Evolutionary conservation across 2,888 invertebrate species (phyloP).

Genomic region (Orthosia gothica): DNA sequence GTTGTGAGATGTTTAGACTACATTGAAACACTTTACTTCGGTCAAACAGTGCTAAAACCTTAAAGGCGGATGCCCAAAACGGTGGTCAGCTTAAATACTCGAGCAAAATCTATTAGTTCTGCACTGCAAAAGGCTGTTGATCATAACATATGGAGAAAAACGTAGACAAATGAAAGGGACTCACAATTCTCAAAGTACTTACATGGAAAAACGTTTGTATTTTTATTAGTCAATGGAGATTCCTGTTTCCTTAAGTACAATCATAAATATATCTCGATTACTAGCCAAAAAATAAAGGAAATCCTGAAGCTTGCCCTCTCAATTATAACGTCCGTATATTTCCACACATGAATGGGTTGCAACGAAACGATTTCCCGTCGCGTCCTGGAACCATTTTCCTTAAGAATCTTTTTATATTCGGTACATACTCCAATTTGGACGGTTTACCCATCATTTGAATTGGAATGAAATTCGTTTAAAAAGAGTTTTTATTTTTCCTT

Average conservation of each 20-base stretch:
- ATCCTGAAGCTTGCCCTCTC: conserved; percentile 6
- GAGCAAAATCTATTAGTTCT: too few relatives aligned
- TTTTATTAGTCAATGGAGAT: neutral
- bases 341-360: conserved; percentile 70
- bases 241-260: neutral
- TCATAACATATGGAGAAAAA: too few relatives aligned
- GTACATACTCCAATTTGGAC: conserved; percentile 64
- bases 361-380: conserved; percentile 72
- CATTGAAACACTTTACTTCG: too few relatives aligned
- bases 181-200: too few relatives aligned
- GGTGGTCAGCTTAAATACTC: too few relatives aligned
- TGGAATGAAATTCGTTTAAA: conserved; percentile 62
- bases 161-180: too few relatives aligned
- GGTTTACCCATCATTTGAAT: conserved; percentile 68
- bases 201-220: neutral
- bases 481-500: conserved; percentile 51
- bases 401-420: conserved; percentile 69
- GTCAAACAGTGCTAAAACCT: too few relatives aligned
- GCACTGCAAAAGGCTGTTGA: too few relatives aligned
- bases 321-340: conserved; percentile 48
- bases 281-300: neutral
- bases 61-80: too few relatives aligned
- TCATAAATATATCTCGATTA: neutral
- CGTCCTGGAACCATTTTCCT: conserved; percentile 68
- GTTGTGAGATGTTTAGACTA: too few relatives aligned